A percentile compares a stretch with the other conserved stretches of the same genome.
Conservation (phyloP, 37 sponge, comb jelly and placozoan species). For the Oscarella lobularis region DNA sequence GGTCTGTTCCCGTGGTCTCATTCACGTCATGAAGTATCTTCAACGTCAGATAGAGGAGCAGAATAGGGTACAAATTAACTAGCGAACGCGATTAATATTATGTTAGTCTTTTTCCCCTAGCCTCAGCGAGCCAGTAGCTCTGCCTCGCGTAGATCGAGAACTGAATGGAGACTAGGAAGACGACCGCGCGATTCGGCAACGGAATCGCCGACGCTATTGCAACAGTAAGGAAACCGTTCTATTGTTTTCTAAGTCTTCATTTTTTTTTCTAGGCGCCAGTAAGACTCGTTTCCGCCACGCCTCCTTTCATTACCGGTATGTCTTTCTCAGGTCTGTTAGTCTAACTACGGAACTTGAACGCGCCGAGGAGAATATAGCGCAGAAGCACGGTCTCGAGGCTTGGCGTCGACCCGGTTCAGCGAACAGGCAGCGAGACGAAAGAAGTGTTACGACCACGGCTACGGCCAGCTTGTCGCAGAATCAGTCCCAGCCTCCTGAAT, state of each 20-base stretch:
- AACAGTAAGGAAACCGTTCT: too few species aligned
- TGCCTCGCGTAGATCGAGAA: too few species aligned
- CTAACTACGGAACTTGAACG: background rate
- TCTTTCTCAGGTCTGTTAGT: slow-evolving; percentile 2
- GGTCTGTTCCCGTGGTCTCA: background rate
- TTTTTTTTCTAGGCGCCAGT: background rate
- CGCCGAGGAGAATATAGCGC: background rate
- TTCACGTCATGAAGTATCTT: background rate
- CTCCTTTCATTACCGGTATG: too few species aligned
- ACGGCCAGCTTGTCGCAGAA: too few species aligned
- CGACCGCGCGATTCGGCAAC: too few species aligned
- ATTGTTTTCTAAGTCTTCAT: background rate
- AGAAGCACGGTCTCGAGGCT: background rate
- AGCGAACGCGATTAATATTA: background rate
- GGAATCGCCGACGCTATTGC: too few species aligned
- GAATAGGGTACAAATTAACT: background rate
- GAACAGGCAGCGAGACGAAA: too few species aligned
- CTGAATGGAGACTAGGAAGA: too few species aligned
- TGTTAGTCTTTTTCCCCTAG: background rate
- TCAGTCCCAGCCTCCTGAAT: too few species aligned
- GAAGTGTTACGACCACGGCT: too few species aligned
- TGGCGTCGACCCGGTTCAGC: too few species aligned
- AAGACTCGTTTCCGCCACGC: background rate
- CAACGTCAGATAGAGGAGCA: background rate
- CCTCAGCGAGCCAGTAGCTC: background rate